phyloP scores from a whole-genome alignment of 2,113 vertebrate genomes.

The Cavia porcellus region DNA sequence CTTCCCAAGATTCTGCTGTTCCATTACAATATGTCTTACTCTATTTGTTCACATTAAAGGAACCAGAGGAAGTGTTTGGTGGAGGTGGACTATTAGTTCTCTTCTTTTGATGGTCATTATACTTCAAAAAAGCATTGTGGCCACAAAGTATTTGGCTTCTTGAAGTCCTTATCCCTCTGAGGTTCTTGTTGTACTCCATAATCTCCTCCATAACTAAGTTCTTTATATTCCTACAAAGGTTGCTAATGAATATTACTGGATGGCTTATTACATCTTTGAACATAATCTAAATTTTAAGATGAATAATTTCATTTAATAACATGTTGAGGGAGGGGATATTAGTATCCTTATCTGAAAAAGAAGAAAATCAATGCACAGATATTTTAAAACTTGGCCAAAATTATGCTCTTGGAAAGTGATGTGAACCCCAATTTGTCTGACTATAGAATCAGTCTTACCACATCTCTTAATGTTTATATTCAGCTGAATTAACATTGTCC shows the following conservation, averaged over 20 bases:
- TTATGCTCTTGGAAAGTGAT: not conserved
- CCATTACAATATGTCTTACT: not conserved
- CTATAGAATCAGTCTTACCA: not conserved
- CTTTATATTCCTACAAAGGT: not conserved
- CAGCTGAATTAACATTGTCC: not conserved
- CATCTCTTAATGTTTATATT: not conserved
- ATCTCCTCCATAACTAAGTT: not conserved
- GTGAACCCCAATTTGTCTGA: not conserved
- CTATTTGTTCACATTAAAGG: not conserved
- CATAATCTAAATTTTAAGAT: not conserved
- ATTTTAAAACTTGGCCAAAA: not conserved
- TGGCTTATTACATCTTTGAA: not conserved
- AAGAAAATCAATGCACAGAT: not conserved
- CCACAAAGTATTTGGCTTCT: not conserved
- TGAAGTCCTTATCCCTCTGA: not conserved
- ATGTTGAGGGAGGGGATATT: not conserved
- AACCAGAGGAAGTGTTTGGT: not conserved
- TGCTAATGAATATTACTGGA: not conserved
- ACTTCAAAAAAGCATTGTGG: not conserved
- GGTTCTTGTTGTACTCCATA: not conserved
- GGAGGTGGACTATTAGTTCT: not conserved
- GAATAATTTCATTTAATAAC: not conserved
- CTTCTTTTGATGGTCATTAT: not conserved
- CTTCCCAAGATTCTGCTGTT: not conserved
- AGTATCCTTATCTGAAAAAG: constrained; percentile 1